These are phyloP conservation scores for Dryas iulia DNA, from an alignment of 1,140 invertebrate genomes.

Conservation along the genomic window DNA sequence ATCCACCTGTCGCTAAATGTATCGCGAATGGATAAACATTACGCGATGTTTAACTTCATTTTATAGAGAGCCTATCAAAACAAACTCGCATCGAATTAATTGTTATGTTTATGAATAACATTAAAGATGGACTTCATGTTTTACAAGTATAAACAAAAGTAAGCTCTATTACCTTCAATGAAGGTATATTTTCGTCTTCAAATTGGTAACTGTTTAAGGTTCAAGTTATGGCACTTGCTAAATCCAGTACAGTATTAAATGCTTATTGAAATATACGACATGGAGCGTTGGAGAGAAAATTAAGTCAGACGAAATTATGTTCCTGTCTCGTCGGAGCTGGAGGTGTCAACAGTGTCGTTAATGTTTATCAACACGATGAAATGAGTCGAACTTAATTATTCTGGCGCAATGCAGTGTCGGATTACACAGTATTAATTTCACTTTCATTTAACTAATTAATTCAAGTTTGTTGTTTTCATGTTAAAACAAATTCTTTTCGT, in stretches of 20 bases:
- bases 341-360: conserved; percentile 26
- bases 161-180: background rate
- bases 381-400: conserved; percentile 34
- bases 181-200: background rate
- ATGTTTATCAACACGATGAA: conserved; percentile 32
- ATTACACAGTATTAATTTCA: conserved; percentile 30
- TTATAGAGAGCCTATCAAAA: conserved; percentile 43
- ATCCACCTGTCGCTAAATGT: conserved; percentile 55
- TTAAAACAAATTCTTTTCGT: background rate
- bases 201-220: background rate
- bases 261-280: conserved; percentile 38
- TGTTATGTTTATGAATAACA: conserved; percentile 47
- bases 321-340: conserved; percentile 11
- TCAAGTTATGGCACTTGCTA: conserved; percentile 13
- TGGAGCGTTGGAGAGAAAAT: conserved; percentile 40
- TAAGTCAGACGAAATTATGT: conserved; percentile 43
- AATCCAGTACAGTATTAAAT: conserved; percentile 15
- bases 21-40: conserved; percentile 53
- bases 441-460: conserved; percentile 12
- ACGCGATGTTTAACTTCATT: conserved; percentile 31
- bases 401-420: conserved; percentile 22
- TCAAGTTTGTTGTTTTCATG: background rate
- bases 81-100: conserved; percentile 43
- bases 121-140: conserved; percentile 21
- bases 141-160: background rate